Evolutionary conservation across 2,888 invertebrate genomes (phyloP), one percentile per base, ranked within the genome.

Genomic region (Phymatocera aterrima): DNA sequence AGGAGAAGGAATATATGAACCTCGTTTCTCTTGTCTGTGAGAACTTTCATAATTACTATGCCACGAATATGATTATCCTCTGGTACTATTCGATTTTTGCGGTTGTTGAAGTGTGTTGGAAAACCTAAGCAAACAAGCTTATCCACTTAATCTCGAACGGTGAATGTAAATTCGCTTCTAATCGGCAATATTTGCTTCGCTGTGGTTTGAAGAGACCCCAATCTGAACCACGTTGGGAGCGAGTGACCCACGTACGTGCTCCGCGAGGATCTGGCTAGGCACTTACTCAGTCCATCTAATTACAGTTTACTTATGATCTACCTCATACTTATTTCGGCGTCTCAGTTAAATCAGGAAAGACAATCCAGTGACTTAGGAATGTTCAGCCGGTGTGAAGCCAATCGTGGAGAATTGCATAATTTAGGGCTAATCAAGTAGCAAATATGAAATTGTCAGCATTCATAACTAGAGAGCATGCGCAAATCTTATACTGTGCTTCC

Each of bases 131-230:
- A 68, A 68, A 68, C 21, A 68, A 24, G 15, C 40, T 28, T 68
- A 12, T 10, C 40, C 24, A 28, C 68, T 46, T 15, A 46, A 43
- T 43, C 46, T 12, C 21, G 24, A 68, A 68, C 68, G 43, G 24
- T 68, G 15, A 24, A 15, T 68, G 24, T 68, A 24, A 24, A 15
- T 40, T 68, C 28, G 12, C 40, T 43, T 43, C n/a, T 68, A 68
- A 68, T 68, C 68, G 68, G 28, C 24, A 34, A 68, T 68, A 68
- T 68, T 68, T 68, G 68, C 68, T 40, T 68, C 21, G 46, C 68
- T 68, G 46, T 68, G 15, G 68, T 68, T 68, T 5, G 43, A 37
- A 61, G 68, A 40, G 68, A 68, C 68, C 68, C 68, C 43, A 68
- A 68, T 68, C 43, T 68, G 28, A 40, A 43, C 68, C 68, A 68